Evolutionary conservation across 2,113 vertebrate genomes (phyloP).

Genomic region (Hepsetus odoe): DNA sequence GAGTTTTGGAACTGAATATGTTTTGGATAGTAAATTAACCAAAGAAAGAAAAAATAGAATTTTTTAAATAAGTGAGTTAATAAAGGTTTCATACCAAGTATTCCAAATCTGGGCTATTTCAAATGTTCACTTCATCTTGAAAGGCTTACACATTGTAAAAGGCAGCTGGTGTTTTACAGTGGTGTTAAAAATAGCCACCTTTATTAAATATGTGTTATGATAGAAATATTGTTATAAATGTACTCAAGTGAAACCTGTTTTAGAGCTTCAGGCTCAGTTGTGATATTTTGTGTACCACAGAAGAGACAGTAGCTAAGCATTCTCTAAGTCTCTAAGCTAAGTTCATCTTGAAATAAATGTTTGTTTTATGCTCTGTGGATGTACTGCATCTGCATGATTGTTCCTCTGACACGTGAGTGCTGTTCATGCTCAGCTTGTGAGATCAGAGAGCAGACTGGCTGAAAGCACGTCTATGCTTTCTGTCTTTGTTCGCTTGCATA

Average conservation of each 20-base stretch:
- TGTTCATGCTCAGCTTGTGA: neutral
- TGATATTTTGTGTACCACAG: neutral
- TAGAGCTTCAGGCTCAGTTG: neutral
- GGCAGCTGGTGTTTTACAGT: too few species aligned
- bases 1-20: neutral
- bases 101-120: too few species aligned
- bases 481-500: neutral
- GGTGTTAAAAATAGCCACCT: too few species aligned
- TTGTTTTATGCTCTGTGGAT: constrained; percentile 1
- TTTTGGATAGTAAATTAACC: neutral
- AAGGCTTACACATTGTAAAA: too few species aligned
- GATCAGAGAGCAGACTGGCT: neutral
- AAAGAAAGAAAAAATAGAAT: neutral
- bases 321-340: neutral
- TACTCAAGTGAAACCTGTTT: neutral
- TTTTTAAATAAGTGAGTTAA: neutral
- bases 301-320: neutral
- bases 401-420: neutral
- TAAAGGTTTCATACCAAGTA: neutral
- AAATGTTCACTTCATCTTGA: too few species aligned
- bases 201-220: neutral
- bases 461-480: neutral
- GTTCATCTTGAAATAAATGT: constrained; percentile 6
- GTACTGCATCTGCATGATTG: neutral
- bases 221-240: neutral